phyloP scores from a whole-genome alignment of 2,797 vertebrate species.

The Pogonophryne albipinna region DNA sequence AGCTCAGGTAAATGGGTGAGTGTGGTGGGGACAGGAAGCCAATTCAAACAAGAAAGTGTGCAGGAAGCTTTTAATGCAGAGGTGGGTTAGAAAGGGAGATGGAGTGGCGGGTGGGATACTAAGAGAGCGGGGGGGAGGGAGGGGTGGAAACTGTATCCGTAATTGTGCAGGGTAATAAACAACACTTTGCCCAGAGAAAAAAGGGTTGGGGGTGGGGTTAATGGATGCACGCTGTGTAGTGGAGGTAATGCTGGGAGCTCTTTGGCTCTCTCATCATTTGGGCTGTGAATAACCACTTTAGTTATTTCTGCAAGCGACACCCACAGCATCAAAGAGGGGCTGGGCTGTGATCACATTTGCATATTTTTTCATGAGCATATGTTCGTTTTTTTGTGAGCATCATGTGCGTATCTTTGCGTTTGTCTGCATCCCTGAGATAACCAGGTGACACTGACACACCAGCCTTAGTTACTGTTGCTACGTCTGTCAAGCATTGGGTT shows the following conservation, averaged over 20 bases:
- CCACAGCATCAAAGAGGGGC: slow-evolving; percentile 29
- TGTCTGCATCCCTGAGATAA: not conserved
- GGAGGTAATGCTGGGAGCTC: slow-evolving; percentile 39
- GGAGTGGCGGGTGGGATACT: slow-evolving; percentile 8
- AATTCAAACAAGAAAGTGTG: slow-evolving; percentile 47
- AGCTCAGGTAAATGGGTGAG: slow-evolving; percentile 51
- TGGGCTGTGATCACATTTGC: slow-evolving; percentile 17
- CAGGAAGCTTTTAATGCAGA: slow-evolving; percentile 40
- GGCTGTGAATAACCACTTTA: slow-evolving; percentile 34
- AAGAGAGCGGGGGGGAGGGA: not conserved
- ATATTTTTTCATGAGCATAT: slow-evolving; percentile 33
- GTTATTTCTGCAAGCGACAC: slow-evolving; percentile 29
- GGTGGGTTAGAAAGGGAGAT: slow-evolving; percentile 11
- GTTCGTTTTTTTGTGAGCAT: not conserved
- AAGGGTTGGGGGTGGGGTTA: slow-evolving; percentile 44
- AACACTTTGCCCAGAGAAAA: slow-evolving; percentile 49
- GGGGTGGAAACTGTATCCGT: slow-evolving; percentile 33
- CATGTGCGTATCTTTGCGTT: not conserved
- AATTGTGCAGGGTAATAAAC: slow-evolving; percentile 53
- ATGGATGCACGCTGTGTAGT: slow-evolving; percentile 44
- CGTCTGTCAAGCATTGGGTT: not conserved
- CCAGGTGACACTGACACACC: not conserved
- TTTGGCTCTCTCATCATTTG: slow-evolving; percentile 53
- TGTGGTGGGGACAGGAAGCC: slow-evolving; percentile 37
- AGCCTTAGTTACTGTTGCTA: slow-evolving; percentile 6